Evolutionary conservation across 2,113 vertebrate genomes (phyloP).

Genomic region (Myiagra hebetior): DNA sequence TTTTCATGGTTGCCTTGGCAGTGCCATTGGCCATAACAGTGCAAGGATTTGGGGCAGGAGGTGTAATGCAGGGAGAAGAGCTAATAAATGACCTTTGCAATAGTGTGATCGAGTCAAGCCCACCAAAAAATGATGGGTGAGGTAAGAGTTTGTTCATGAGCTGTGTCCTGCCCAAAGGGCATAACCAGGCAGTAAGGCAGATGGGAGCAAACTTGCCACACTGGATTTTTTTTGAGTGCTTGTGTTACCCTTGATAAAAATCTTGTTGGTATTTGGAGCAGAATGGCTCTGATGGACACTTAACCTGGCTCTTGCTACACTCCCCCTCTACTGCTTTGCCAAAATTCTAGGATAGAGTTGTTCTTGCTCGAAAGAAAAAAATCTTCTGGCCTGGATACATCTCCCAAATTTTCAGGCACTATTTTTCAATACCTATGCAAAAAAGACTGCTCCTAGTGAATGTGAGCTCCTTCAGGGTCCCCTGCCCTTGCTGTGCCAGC

Average conservation of each 20-base stretch:
- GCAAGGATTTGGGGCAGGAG: not conserved
- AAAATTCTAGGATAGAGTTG: not conserved
- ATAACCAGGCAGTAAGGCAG: not conserved
- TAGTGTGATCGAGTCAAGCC: not conserved
- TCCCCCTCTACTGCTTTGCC: not conserved
- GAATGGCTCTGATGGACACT: not conserved
- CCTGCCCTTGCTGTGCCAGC: not conserved
- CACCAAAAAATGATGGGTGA: not conserved
- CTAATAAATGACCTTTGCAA: not conserved
- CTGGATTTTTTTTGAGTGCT: conserved; percentile 36
- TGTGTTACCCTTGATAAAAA: conserved; percentile 11
- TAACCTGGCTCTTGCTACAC: not conserved
- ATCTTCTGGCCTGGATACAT: not conserved
- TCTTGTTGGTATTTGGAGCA: conserved; percentile 32
- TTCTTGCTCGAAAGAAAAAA: not conserved
- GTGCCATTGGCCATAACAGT: not conserved
- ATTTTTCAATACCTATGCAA: not conserved
- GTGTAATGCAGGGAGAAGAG: not conserved
- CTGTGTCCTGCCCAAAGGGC: not conserved
- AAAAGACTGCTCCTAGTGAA: not conserved
- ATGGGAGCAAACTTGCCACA: conserved; percentile 28
- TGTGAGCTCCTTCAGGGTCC: not conserved
- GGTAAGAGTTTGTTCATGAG: not conserved
- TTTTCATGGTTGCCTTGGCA: not conserved
- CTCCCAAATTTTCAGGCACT: not conserved